Conservation (phyloP, 2,797 vertebrate species). For the Heteromormyrus szaboi region DNA sequence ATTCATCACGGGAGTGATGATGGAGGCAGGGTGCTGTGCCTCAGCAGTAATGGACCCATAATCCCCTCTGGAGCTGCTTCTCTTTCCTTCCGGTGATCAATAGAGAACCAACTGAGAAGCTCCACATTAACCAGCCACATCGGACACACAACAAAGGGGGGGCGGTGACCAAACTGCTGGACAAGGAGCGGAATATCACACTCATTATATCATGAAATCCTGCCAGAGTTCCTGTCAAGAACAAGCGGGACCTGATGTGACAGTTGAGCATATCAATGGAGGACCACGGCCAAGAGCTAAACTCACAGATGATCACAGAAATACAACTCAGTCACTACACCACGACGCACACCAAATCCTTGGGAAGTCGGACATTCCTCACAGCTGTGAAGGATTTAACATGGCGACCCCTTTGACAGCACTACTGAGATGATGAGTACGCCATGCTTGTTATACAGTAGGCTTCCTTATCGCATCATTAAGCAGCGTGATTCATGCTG, state of each 20-base stretch:
- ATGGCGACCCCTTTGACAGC: background rate
- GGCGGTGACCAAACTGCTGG: background rate
- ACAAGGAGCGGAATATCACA: background rate
- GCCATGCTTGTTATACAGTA: constrained; percentile 19
- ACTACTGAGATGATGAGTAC: constrained; percentile 11
- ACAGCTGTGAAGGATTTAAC: background rate
- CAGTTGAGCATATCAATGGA: background rate
- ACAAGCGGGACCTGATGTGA: background rate
- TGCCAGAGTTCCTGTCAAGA: background rate
- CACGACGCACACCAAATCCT: background rate
- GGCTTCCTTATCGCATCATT: background rate
- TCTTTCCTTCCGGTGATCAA: constrained; percentile 15
- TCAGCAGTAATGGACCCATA: background rate
- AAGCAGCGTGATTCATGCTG: background rate
- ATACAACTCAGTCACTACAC: background rate
- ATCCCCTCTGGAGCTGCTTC: background rate
- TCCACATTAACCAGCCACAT: background rate
- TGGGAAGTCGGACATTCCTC: background rate
- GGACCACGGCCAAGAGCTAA: background rate
- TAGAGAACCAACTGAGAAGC: background rate
- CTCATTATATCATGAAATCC: background rate
- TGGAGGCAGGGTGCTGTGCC: background rate
- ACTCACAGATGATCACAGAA: background rate
- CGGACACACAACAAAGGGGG: background rate
- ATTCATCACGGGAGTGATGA: background rate